Conservation (phyloP, 2,797 vertebrate species). For the Cyprinella venusta region DNA sequence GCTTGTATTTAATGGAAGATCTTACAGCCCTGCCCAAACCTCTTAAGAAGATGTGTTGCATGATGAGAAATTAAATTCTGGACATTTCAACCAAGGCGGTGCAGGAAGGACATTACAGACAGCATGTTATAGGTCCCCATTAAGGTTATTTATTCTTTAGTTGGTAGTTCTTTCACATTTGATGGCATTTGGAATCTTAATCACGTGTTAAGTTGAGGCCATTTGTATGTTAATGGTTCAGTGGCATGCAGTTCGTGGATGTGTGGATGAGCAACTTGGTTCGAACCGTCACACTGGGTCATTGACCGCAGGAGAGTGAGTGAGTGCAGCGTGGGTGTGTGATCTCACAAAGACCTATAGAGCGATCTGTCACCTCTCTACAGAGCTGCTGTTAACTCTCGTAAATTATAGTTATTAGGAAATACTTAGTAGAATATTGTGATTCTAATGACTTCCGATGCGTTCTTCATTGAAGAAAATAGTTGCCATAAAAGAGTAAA, state of each 20-base stretch:
- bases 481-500: slow-evolving; percentile 6
- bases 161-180: slow-evolving; percentile 79
- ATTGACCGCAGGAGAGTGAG: slow-evolving; percentile 53
- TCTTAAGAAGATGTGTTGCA: slow-evolving; percentile 54
- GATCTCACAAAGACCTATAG: slow-evolving; percentile 33
- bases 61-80: slow-evolving; percentile 70
- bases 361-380: slow-evolving; percentile 15
- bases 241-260: slow-evolving; percentile 75
- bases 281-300: slow-evolving; percentile 57
- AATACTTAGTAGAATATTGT: slow-evolving; percentile 16
- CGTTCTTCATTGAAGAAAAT: background rate
- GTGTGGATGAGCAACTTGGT: slow-evolving; percentile 68
- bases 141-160: slow-evolving; percentile 76
- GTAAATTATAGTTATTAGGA: slow-evolving; percentile 22
- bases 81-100: slow-evolving; percentile 70
- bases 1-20: slow-evolving; percentile 20
- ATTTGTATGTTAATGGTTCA: slow-evolving; percentile 83
- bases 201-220: slow-evolving; percentile 77
- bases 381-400: slow-evolving; percentile 8
- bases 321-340: slow-evolving; percentile 36
- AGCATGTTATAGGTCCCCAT: slow-evolving; percentile 60
- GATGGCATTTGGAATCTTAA: slow-evolving; percentile 79
- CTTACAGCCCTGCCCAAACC: slow-evolving; percentile 59
- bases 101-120: slow-evolving; percentile 64
- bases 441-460: background rate